Base-by-base conservation (phyloP, 2,888 invertebrate species). In the Oscheius sp. region DNA sequence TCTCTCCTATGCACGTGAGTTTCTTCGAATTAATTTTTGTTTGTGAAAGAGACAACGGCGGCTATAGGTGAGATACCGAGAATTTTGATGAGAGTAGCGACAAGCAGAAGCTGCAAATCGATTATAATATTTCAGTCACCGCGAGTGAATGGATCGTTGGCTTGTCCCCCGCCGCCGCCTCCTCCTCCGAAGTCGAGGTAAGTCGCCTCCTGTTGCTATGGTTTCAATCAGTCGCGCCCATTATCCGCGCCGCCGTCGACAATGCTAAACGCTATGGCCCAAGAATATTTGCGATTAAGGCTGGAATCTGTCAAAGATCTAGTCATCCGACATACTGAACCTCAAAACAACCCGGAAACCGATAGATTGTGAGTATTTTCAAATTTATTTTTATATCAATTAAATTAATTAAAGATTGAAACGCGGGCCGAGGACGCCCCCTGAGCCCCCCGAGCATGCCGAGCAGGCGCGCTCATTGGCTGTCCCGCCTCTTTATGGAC, bases 121-220 rank as follows among this genome's bases (percentile, higher is more conserved):
- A 16, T 58, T 58, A 9, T 29, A 55, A 23, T 13, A 18, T 71
- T 72, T 66, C 56, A 64, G 72, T 72, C 66, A 35, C 72, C 64
- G 5, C 21, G 25, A 25, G 23, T 55, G 55, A 55, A 55, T 25
- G 55, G 55, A 25, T 13, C 55, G 25, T n/a, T 45, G 16, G 45
- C 29, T 7, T 55, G 72, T 53, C 72, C 55, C 43, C 64, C 66
- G 2, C 64, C 66, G 16, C 66, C 66, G 23, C 72, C 71, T 25
- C 71, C 71, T 25, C 71, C 71, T n/a, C 71, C 71, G 6, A 71
- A 53, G 49, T n/a, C n/a, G n/a, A 59, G 63, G 68, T 69, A 56
- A 13, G 25, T 49, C 35, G 55, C 49, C 25, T 18, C 29, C 23
- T 2, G 29, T 52, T 69, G 41, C 61, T 43, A 61, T 41, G 45